Base-by-base conservation (phyloP, 2,888 invertebrate genomes). In the Zele albiditarsus region DNA sequence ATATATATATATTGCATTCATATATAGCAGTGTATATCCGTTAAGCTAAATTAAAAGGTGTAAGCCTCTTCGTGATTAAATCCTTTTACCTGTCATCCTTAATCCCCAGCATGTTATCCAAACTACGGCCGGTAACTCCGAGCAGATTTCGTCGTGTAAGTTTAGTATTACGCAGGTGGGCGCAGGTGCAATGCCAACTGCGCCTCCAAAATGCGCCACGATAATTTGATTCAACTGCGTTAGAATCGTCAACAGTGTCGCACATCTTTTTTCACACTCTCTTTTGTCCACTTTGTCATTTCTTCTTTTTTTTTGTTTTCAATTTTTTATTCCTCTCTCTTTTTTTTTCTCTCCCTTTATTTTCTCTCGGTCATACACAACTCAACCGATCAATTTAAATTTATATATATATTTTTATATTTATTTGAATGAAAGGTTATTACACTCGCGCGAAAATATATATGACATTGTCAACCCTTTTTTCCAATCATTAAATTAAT, bases 101-200 rank as follows among this genome's bases (percentile, higher is more conserved):
- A 77, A 81, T 78, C 53, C 80, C 83, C n/a, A 82, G 79, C 82
- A 85, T 84, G 80, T 83, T 85, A 75, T 85, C 85, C 84, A 80
- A 85, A 80, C 84, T 82, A 71, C 84, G 81, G 77, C 60, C 27
- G 53, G 38, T 74, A 53, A 28, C 75, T 63, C 20, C 33, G 2
- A 72, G 53, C 25, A 78, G 49, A 67, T 77, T 38, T 33, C 14
- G 27, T 58, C n/a, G 23, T 62, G 46, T 20, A 8, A 49, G 23
- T 46, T 71, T 20, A 83, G 80, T 70, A 83, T 80, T 70, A 82
- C 80, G 76, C 76, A 86, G 81, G 80, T 86, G 84, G 78, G 87
- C 84, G 78, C 87, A 87, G 83, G 79, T 80, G 80, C 85, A 85
- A 78, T 88, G 88, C 88, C 88, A 89, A 85, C 88, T 88, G 84